phyloP scores from a whole-genome alignment of 2,797 vertebrate genomes.

The Garrulus glandarius region DNA sequence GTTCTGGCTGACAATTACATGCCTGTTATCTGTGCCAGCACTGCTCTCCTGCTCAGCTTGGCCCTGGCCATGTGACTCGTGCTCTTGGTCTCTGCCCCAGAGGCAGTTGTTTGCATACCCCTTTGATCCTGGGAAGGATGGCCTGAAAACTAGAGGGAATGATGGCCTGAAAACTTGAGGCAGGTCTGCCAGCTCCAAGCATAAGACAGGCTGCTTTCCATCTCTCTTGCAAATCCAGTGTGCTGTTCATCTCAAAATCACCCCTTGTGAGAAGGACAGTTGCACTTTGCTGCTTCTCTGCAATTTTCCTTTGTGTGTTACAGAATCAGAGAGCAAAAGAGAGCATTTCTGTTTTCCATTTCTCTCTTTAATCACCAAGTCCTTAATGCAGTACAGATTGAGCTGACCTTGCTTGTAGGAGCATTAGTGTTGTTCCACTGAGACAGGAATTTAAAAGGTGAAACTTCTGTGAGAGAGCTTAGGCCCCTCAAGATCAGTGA shows the following conservation, averaged over 20 bases:
- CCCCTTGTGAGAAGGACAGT: neutral
- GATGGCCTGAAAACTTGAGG: neutral
- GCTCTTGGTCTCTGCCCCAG: neutral
- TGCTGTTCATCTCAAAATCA: neutral
- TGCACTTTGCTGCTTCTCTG: neutral
- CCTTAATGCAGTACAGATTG: neutral
- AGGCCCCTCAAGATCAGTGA: neutral
- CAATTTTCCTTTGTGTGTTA: neutral
- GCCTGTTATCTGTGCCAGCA: neutral
- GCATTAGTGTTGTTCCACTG: neutral
- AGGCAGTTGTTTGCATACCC: neutral
- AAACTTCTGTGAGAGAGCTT: neutral
- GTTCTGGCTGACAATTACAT: accelerated
- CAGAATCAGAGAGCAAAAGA: neutral
- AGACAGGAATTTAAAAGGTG: neutral
- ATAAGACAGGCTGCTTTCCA: neutral
- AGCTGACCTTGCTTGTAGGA: neutral
- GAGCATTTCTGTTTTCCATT: neutral
- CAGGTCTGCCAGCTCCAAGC: neutral
- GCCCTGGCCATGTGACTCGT: neutral
- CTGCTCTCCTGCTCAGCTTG: neutral
- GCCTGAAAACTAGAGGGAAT: neutral
- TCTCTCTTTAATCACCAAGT: neutral
- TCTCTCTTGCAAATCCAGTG: neutral
- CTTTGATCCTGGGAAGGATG: neutral